Conservation (phyloP, 2,888 invertebrate genomes). For the Cantharis rustica region DNA sequence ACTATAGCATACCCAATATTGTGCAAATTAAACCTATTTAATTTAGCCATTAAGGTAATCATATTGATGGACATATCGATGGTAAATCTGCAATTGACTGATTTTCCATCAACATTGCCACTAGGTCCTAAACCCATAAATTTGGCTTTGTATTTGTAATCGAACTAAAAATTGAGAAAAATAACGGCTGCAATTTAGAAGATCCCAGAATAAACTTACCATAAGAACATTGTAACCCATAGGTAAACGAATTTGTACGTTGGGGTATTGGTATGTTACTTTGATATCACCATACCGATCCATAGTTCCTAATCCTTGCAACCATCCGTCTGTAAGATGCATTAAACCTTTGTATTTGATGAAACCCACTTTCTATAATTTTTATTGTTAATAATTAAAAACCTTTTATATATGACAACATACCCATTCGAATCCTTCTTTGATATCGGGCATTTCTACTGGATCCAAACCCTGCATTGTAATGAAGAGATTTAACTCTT, state of each 20-base stretch:
- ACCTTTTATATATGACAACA: not conserved
- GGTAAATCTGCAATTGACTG: not conserved
- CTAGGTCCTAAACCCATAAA: slow-evolving; percentile 61
- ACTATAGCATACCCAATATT: not conserved
- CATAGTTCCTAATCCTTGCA: slow-evolving; percentile 59
- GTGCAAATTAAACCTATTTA: not conserved
- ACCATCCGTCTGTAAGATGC: slow-evolving; percentile 56
- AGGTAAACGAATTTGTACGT: slow-evolving; percentile 5
- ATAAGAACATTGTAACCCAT: slow-evolving; percentile 31
- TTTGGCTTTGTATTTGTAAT: slow-evolving; percentile 59
- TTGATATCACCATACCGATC: slow-evolving; percentile 57
- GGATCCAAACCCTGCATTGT: not conserved
- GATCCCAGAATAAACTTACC: slow-evolving; percentile 23
- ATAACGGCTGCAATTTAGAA: not conserved
- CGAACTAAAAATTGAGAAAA: slow-evolving; percentile 53
- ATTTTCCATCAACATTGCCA: slow-evolving; percentile 56
- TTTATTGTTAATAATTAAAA: not conserved
- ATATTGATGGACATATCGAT: not conserved
- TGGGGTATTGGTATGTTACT: slow-evolving; percentile 29
- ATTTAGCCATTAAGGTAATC: not conserved
- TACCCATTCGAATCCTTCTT: slow-evolving; percentile 4
- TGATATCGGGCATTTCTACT: slow-evolving; percentile 2
- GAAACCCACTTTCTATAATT: slow-evolving; percentile 48
- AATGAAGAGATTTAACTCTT: not conserved
- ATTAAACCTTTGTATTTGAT: slow-evolving; percentile 62